Conservation (phyloP, 1,140 invertebrate genomes). For the Heliconius melpomene region DNA sequence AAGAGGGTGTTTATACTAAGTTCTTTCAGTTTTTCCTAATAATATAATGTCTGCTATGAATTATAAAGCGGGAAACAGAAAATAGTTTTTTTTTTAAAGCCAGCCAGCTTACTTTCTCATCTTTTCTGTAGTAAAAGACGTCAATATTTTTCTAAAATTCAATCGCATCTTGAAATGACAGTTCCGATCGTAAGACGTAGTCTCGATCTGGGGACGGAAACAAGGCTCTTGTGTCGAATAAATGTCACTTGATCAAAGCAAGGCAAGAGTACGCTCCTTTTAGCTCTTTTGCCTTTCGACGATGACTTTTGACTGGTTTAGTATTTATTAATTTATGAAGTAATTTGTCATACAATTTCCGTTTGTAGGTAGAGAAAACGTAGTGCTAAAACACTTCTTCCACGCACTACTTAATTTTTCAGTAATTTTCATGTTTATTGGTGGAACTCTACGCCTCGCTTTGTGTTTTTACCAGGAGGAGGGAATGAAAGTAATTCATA, state of each 20-base stretch:
- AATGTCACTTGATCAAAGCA: slow-evolving; percentile 41
- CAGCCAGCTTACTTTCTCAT: not conserved
- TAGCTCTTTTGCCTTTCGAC: not conserved
- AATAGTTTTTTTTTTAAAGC: not conserved
- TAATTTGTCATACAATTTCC: not conserved
- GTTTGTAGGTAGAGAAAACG: too few species aligned
- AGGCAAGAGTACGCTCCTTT: slow-evolving; percentile 27
- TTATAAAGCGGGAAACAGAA: not conserved
- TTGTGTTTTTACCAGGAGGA: too few species aligned
- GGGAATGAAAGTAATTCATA: too few species aligned
- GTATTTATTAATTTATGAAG: not conserved
- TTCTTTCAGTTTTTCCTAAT: too few species aligned
- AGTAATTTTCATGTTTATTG: too few species aligned
- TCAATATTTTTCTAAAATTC: slow-evolving; percentile 37
- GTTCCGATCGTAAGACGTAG: slow-evolving; percentile 29
- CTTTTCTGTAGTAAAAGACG: not conserved
- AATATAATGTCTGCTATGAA: too few species aligned
- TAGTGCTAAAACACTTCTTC: too few species aligned
- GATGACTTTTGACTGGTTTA: not conserved
- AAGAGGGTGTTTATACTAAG: too few species aligned
- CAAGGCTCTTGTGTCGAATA: slow-evolving; percentile 48
- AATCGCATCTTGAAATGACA: slow-evolving; percentile 36
- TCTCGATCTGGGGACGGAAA: slow-evolving; percentile 36
- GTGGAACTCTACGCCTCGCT: too few species aligned
- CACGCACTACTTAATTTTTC: too few species aligned